Base-by-base conservation (phyloP, 2,113 vertebrate genomes). In the Rhabdomys dilectus region DNA sequence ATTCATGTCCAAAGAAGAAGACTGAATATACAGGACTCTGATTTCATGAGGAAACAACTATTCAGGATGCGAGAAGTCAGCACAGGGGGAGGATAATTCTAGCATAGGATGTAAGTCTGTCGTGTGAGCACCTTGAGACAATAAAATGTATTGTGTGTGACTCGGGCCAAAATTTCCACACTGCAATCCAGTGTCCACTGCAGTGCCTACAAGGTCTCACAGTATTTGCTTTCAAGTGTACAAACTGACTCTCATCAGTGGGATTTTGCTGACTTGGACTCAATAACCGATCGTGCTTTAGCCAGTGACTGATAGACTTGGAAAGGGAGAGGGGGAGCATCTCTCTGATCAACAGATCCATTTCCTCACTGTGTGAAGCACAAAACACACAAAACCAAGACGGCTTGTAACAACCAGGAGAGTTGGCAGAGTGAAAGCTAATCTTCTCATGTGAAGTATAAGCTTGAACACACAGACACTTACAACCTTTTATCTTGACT, bases 391-490 rank as follows among this genome's bases (percentile, higher is more conserved):
- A 96, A 77, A 82, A 80, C 73, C 42, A 21, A 45, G 77, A 64
- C 85, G 56, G 36, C 95, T 96, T 96, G 51, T 51, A 91, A 78
- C 90, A 90, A 86, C 94, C 0, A 3, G 48, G 94, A 91, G 95
- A 94, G 80, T 96, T 51, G 93, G 64, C 84, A 95, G 68, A 91
- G 86, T 22, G 39, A 84, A 94, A 80, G 64, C 68, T 94, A 97
- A 97, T 98, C 97, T 77, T 89, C 66, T 93, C 39, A 1, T 53
- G 84, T 87, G 82, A 89, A 95, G 92, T 85, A 64, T 78, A 64
- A 97, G 93, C 91, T 84, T 96, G 97, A 93, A 84, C 94, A 96
- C 92, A 97, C 48, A 95, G 94, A 68, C 88, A 36, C 91, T 96
- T 76, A 94, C 78, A 95, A 95, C 89, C 58, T 88, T 96, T 96